Conservation (phyloP, 2,797 vertebrate species). For the Dryobates pubescens region DNA sequence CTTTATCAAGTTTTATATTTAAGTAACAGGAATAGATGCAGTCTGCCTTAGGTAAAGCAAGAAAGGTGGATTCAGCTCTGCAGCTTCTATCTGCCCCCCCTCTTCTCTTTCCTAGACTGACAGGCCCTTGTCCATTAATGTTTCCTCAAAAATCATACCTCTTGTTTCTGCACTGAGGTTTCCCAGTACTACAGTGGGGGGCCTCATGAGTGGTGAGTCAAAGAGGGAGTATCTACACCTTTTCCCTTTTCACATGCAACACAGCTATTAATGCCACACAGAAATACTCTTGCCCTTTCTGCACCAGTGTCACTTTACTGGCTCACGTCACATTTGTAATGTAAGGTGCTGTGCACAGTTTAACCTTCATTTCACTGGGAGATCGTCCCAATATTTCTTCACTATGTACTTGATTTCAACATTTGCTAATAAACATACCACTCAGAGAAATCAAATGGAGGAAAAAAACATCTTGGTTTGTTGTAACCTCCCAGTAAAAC, state of each 20-base stretch:
- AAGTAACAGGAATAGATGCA: not conserved
- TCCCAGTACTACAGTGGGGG: not conserved
- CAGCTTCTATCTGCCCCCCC: not conserved
- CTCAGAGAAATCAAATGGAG: not conserved
- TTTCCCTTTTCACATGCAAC: not conserved
- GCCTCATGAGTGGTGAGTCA: not conserved
- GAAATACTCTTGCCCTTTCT: not conserved
- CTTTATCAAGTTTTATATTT: not conserved
- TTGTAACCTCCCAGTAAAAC: not conserved
- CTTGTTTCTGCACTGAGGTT: not conserved
- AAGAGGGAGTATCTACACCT: not conserved
- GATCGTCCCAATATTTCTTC: not conserved
- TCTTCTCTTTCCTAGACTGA: not conserved
- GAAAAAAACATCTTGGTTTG: not conserved
- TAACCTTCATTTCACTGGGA: not conserved
- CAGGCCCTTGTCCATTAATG: not conserved
- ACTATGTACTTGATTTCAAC: not conserved
- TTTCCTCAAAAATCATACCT: not conserved
- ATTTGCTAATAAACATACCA: not conserved
- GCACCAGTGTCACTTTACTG: not conserved
- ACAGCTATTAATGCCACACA: not conserved
- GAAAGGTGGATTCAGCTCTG: not conserved
- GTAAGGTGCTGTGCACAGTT: not conserved
- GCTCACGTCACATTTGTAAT: accelerated
- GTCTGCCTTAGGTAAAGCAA: not conserved